Evolutionary conservation across 2,888 invertebrate genomes (phyloP), one percentile per base, ranked within the genome.

Genomic region (Chorisops tibialis): DNA sequence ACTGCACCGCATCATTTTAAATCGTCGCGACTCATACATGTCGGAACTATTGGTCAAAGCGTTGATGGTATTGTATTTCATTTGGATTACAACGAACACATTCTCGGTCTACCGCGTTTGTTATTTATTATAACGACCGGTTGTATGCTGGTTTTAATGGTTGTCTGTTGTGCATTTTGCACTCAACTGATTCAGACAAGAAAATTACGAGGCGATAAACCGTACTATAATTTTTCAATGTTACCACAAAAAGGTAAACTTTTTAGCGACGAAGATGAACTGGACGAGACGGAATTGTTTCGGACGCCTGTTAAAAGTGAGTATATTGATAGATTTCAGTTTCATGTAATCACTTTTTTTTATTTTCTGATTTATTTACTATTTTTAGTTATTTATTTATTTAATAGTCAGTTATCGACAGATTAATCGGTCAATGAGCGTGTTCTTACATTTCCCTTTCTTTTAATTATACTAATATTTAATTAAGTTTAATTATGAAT

Each of bases 71-170:
- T 90, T 1, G 79, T 91, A 66, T 85, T 92, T 67, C 87, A 86
- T 66, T 72, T 93, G 59, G 81, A 82, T 48, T 79, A 80, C 11
- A 86, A 91, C 69, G 86, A 87, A 67, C 81, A 80, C 63, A 83
- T 91, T 14, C 79, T 88, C 68, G 92, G 92, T 0, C 78, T 93
- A 79, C 89, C 92, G 0, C 79, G 92, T 24, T 79, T 90, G 19
- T 81, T 87, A 2, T 93, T 93, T 73, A 85, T 92, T 35, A 82
- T 90, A 71, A 72, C 90, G 9, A 81, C 87, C 67, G 90, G 91
- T 85, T 68, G 72, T 24, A 56, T 73, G 2, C 70, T 76, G 30
- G 73, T 77, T 11, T 66, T 73, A 2, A 56, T 68, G 16, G 70
- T 78, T 4, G 69, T 74, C 11, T 59, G 70, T 18, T 73, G 73